These are phyloP conservation scores for Pimephales promelas DNA, from an alignment of 2,113 vertebrate species.

Conservation along the genomic window DNA sequence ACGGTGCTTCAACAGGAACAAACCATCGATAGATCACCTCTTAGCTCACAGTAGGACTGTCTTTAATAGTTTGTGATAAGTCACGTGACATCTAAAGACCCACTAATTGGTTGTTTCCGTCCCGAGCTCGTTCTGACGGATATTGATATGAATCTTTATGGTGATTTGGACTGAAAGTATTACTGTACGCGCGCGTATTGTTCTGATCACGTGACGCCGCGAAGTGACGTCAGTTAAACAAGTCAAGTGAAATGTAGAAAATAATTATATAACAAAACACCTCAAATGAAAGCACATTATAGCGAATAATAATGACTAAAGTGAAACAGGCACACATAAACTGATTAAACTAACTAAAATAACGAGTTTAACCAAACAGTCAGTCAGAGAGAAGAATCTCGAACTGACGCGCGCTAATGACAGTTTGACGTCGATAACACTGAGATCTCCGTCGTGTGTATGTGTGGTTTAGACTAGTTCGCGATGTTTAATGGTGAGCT, in stretches of 20 bases:
- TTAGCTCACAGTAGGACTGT: too few species aligned
- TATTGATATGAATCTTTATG: background rate
- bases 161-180: background rate
- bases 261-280: too few species aligned
- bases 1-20: too few species aligned
- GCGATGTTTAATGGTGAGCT: background rate
- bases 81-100: background rate
- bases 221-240: background rate
- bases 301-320: background rate
- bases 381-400: background rate
- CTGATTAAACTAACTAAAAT: background rate
- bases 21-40: too few species aligned
- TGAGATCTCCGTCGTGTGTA: background rate
- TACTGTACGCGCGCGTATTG: background rate
- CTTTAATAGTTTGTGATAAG: background rate
- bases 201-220: slow-evolving; percentile 4
- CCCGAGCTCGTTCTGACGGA: background rate
- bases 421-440: background rate
- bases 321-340: background rate
- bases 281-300: background rate
- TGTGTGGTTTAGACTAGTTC: background rate
- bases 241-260: too few species aligned
- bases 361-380: background rate
- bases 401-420: background rate
- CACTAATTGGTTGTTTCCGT: background rate